Conservation (phyloP, 2,797 vertebrate species). For the Acipenser transmontanus region DNA sequence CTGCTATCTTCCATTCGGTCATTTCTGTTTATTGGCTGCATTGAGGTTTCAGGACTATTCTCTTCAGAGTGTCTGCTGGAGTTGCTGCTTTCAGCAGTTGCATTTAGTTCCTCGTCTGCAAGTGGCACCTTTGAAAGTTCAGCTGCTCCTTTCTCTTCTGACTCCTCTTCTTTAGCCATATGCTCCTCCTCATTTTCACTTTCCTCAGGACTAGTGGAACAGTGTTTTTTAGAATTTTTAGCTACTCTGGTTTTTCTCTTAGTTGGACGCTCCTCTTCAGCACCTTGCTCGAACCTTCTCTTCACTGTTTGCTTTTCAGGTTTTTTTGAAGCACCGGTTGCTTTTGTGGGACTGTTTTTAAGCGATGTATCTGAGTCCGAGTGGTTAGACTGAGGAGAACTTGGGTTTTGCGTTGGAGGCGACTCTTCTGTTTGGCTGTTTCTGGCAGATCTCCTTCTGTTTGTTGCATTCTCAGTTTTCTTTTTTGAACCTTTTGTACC, state of each 20-base stretch:
- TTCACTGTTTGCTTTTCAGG: slow-evolving; percentile 62
- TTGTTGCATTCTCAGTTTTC: slow-evolving; percentile 58
- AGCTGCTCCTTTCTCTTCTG: slow-evolving; percentile 26
- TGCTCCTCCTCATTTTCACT: slow-evolving; percentile 33
- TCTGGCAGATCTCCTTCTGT: slow-evolving; percentile 73
- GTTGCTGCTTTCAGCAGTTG: neutral
- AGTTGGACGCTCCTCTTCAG: slow-evolving; percentile 64
- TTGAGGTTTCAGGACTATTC: slow-evolving; percentile 33
- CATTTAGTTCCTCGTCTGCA: neutral
- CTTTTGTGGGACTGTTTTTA: slow-evolving; percentile 49
- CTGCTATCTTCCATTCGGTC: slow-evolving; percentile 8
- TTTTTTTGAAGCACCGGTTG: slow-evolving; percentile 44
- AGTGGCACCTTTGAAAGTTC: slow-evolving; percentile 21
- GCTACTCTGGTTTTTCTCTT: slow-evolving; percentile 69
- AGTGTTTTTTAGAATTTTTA: slow-evolving; percentile 34
- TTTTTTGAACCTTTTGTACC: slow-evolving; percentile 73
- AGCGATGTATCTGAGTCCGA: slow-evolving; percentile 66
- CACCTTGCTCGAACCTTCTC: slow-evolving; percentile 64
- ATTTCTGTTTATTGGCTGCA: slow-evolving; percentile 9
- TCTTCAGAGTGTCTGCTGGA: slow-evolving; percentile 7
- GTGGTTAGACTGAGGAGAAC: slow-evolving; percentile 54
- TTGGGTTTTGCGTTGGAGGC: slow-evolving; percentile 48
- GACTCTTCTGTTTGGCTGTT: slow-evolving; percentile 67
- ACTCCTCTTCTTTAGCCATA: slow-evolving; percentile 22
- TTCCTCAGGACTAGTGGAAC: slow-evolving; percentile 33